Percentiles rank a stretch among this genome's conserved stretches.
Evolutionary conservation across 2,113 vertebrate species (phyloP).

Genomic region (Pseudorhombus dupliciocellatus): DNA sequence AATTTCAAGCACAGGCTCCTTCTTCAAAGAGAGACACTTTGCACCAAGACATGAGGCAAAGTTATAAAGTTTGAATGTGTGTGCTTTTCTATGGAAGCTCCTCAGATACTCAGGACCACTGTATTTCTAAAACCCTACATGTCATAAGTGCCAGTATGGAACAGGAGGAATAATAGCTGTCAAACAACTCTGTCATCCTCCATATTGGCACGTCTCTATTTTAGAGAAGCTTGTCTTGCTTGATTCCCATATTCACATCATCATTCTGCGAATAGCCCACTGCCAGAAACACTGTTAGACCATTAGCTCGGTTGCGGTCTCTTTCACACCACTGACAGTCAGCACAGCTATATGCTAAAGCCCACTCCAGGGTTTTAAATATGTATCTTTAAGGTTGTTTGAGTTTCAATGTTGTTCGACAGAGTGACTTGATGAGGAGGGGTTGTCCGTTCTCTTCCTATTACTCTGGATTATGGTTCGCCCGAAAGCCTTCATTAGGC

Average conservation of each 20-base stretch:
- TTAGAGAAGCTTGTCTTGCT: not conserved
- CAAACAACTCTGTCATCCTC: not conserved
- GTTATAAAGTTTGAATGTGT: no score
- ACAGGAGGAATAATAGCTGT: no score
- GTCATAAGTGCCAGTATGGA: no score
- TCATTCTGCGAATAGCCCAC: constrained; percentile 4
- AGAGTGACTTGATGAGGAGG: constrained; percentile 47
- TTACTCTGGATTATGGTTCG: constrained; percentile 48
- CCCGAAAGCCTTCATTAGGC: constrained; percentile 48
- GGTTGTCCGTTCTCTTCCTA: constrained; percentile 42
- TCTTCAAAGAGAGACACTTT: no score
- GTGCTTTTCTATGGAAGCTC: not conserved
- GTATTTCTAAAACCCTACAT: not conserved
- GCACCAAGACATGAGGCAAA: no score
- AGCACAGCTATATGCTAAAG: constrained; percentile 12
- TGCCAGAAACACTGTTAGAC: constrained; percentile 16
- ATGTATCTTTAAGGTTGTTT: constrained; percentile 63
- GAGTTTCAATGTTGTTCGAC: constrained; percentile 62
- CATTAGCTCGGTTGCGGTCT: constrained; percentile 4
- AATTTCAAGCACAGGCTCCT: no score
- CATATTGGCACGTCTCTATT: no score
- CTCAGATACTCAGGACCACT: no score
- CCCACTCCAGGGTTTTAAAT: constrained; percentile 50
- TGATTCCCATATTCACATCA: not conserved
- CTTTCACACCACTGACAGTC: constrained; percentile 31